Conservation (phyloP, 2,888 invertebrate species). For the Empis stercorea region DNA sequence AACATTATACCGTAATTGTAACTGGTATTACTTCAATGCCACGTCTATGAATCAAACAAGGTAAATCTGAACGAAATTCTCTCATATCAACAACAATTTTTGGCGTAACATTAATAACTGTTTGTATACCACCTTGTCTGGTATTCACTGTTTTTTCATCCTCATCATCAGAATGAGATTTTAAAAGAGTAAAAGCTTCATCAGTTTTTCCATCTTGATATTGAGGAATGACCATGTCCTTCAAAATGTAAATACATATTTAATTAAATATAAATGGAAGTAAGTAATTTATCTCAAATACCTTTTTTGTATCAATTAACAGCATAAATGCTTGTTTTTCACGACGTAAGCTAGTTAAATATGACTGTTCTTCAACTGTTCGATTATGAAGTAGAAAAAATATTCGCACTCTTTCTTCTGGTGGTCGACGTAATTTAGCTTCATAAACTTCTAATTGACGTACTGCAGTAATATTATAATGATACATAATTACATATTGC, state of each 20-base stretch:
- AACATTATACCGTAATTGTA: constrained; percentile 51
- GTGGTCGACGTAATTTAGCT: constrained; percentile 40
- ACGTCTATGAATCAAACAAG: constrained; percentile 81
- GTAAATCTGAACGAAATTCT: constrained; percentile 93
- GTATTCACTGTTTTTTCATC: constrained; percentile 39
- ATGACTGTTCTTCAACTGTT: constrained; percentile 95
- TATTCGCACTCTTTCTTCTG: constrained; percentile 48
- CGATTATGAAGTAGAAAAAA: constrained; percentile 84
- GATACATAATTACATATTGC: constrained; percentile 78
- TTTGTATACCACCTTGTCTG: constrained; percentile 47
- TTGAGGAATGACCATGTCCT: constrained; percentile 77
- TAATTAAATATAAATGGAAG: background rate
- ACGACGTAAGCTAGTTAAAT: constrained; percentile 73
- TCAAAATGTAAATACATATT: constrained; percentile 1
- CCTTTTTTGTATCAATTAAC: constrained; percentile 84
- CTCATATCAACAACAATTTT: constrained; percentile 88
- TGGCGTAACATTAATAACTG: constrained; percentile 22
- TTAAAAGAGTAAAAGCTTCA: constrained; percentile 38
- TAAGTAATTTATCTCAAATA: constrained; percentile 43
- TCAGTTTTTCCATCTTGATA: constrained; percentile 80
- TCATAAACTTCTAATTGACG: constrained; percentile 83
- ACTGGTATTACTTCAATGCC: constrained; percentile 86
- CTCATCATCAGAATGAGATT: constrained; percentile 22
- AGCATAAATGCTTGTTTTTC: constrained; percentile 93
- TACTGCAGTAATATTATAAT: constrained; percentile 74